Percentiles rank a stretch among this genome's conserved stretches.
Conservation (phyloP, 2,113 vertebrate genomes). For the Gallinago paraguaiae region DNA sequence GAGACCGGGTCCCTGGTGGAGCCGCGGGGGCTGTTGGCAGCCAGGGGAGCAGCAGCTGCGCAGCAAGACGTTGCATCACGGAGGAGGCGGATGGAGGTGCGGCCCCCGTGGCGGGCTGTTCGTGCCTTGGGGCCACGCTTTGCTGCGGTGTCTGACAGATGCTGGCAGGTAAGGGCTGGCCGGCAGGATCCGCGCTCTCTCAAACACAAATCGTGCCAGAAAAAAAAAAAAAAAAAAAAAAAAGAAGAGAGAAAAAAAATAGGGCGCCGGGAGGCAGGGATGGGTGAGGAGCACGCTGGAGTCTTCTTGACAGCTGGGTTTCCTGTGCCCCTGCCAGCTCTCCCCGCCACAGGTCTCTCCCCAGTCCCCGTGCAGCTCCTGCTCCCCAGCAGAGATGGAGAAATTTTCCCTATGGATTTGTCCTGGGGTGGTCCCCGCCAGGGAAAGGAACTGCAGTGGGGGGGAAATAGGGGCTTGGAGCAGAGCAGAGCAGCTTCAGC, state of each 20-base stretch:
- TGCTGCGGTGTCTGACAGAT: constrained; percentile 60
- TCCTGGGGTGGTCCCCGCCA: accelerated
- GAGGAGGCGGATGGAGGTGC: constrained; percentile 40
- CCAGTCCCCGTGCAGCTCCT: background rate
- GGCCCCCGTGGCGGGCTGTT: constrained; percentile 55
- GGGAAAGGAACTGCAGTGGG: background rate
- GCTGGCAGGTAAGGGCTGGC: constrained; percentile 66
- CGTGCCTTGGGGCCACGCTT: constrained; percentile 40
- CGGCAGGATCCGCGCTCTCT: constrained; percentile 37
- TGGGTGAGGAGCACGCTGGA: background rate
- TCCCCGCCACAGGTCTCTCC: background rate
- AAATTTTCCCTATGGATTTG: accelerated
- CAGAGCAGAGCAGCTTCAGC: background rate
- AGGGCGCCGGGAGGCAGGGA: constrained; percentile 45
- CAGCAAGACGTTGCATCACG: background rate
- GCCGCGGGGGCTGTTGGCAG: constrained; percentile 43
- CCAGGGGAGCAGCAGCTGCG: constrained; percentile 45
- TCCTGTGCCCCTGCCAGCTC: constrained; percentile 34
- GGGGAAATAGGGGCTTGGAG: accelerated
- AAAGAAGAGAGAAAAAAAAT: background rate
- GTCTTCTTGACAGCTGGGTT: constrained; percentile 44
- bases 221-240: constrained; percentile 3
- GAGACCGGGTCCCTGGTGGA: background rate
- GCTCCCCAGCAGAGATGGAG: background rate
- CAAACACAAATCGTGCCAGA: constrained; percentile 17